phyloP scores from a whole-genome alignment of 2,797 vertebrate species.

The Hyperoplus lanceolatus region DNA sequence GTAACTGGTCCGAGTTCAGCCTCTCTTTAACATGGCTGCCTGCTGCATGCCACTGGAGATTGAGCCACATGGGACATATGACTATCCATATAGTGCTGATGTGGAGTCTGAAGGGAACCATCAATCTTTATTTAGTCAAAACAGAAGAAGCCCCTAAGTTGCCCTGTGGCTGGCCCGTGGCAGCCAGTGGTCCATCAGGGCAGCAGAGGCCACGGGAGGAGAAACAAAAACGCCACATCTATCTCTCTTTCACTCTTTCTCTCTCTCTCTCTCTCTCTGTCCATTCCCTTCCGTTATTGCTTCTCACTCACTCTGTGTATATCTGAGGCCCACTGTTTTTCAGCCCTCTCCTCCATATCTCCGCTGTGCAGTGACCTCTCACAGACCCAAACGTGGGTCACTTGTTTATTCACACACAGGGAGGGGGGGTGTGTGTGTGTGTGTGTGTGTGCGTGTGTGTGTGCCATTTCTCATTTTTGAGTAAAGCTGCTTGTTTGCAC shows the following conservation, averaged over 20 bases:
- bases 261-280: constrained; percentile 21
- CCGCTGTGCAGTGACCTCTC: constrained; percentile 67
- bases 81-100: constrained; percentile 54
- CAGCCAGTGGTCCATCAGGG: constrained; percentile 34
- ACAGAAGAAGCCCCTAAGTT: constrained; percentile 44
- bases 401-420: constrained; percentile 67
- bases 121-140: constrained; percentile 71
- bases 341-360: constrained; percentile 56
- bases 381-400: constrained; percentile 59
- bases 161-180: constrained; percentile 37
- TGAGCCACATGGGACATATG: constrained; percentile 66
- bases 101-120: constrained; percentile 51
- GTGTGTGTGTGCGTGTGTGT: too few relatives aligned
- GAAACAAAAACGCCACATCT: constrained; percentile 55
- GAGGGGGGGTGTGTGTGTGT: not conserved
- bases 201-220: constrained; percentile 55
- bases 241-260: constrained; percentile 19
- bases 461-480: constrained; percentile 46
- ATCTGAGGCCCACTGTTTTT: constrained; percentile 56
- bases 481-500: constrained; percentile 56
- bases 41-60: constrained; percentile 45
- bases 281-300: constrained; percentile 19
- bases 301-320: constrained; percentile 30
- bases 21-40: constrained; percentile 29
- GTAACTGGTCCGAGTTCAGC: constrained; percentile 27